Percentiles rank a stretch among this genome's conserved stretches.
Evolutionary conservation across 2,888 invertebrate genomes (phyloP).

Genomic region (Hyles lineata): DNA sequence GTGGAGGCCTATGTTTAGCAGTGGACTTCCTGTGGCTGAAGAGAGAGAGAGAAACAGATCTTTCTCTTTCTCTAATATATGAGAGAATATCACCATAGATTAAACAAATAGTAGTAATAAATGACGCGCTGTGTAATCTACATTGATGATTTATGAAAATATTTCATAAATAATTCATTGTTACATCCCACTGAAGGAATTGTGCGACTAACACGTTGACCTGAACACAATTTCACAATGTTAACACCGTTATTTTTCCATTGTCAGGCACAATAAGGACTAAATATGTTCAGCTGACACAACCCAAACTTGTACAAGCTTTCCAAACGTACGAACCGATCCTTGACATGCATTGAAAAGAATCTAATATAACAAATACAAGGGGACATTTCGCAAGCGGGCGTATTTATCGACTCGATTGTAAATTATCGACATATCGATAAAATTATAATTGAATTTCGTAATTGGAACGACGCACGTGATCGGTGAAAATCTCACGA

Average conservation of each 20-base stretch:
- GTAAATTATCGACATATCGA: constrained; percentile 55
- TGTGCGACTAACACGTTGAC: constrained; percentile 8
- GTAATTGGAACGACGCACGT: constrained; percentile 60
- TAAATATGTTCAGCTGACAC: background rate
- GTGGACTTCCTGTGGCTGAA: too few relatives aligned
- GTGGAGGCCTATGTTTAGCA: too few relatives aligned
- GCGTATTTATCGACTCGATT: constrained; percentile 56
- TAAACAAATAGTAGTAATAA: too few relatives aligned
- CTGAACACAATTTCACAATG: background rate
- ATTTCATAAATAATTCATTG: too few relatives aligned
- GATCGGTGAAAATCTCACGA: constrained; percentile 41
- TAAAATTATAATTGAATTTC: constrained; percentile 66
- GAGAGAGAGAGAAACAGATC: too few relatives aligned
- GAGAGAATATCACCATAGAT: too few relatives aligned
- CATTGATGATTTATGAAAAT: too few relatives aligned
- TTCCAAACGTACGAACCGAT: constrained; percentile 45
- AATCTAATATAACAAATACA: constrained; percentile 53
- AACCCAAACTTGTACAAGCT: constrained; percentile 28
- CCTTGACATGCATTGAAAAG: constrained; percentile 71
- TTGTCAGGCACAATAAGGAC: background rate
- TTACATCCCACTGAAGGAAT: too few relatives aligned
- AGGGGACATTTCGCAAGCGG: constrained; percentile 61
- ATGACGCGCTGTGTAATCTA: too few relatives aligned
- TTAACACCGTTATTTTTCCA: background rate
- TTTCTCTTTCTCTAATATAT: too few relatives aligned